These are phyloP conservation scores for Morus bassanus DNA, from an alignment of 2,797 vertebrate species.

Conservation along the genomic window DNA sequence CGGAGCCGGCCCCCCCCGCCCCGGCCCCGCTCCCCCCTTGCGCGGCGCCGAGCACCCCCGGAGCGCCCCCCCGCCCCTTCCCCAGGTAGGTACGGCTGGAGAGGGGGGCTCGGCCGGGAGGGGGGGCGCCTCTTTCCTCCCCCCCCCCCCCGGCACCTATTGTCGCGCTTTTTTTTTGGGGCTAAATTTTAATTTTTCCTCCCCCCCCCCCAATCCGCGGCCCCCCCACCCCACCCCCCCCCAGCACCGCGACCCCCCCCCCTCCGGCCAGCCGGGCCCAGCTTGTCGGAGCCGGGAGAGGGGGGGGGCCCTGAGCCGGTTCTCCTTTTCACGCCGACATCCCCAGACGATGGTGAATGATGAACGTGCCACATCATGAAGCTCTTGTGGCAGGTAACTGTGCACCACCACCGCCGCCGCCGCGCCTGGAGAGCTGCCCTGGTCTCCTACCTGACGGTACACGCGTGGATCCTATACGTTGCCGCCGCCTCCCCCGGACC, in stretches of 20 bases:
- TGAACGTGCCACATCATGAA: constrained; percentile 99
- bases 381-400: constrained; percentile 97
- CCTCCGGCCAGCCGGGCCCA: background rate
- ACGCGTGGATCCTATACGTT: constrained; percentile 88
- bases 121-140: background rate
- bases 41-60: background rate
- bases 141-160: constrained; percentile 7
- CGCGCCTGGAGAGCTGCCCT: constrained; percentile 90
- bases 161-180: background rate
- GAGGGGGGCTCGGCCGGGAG: constrained; percentile 5
- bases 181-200: background rate
- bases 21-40: background rate
- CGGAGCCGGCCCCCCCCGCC: background rate
- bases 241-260: background rate
- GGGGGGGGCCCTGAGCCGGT: constrained; percentile 73
- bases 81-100: constrained; percentile 79
- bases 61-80: constrained; percentile 43
- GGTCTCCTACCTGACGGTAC: constrained; percentile 90
- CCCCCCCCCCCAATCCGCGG: too few relatives aligned
- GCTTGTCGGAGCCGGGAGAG: constrained; percentile 81
- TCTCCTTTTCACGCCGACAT: constrained; percentile 60
- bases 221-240: background rate
- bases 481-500: constrained; percentile 80
- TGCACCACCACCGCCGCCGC: constrained; percentile 79
- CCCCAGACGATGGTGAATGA: constrained; percentile 91